A percentile compares a stretch with the other conserved stretches of the same genome.
Evolutionary conservation across 2,888 invertebrate genomes (phyloP).

Genomic region (Lycophotia porphyrea): DNA sequence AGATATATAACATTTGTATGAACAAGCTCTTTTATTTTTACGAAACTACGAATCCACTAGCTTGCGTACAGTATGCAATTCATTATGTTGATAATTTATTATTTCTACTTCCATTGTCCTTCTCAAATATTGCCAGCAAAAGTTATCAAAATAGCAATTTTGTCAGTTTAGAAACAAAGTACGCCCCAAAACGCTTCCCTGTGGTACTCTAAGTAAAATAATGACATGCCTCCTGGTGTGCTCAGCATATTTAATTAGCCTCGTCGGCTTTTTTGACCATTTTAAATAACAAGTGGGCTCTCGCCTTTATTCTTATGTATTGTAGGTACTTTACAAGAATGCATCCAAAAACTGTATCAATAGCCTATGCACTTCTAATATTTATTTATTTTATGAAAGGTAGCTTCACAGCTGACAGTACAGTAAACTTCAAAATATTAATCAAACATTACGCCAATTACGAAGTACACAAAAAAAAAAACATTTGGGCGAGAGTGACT

Average conservation of each 20-base stretch:
- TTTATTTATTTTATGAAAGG: too few relatives aligned
- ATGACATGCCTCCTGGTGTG: not conserved
- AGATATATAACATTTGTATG: conserved; percentile 70
- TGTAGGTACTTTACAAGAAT: not conserved
- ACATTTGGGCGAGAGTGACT: too few relatives aligned
- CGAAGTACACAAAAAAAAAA: too few relatives aligned
- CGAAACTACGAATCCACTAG: not conserved
- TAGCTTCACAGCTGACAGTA: too few relatives aligned
- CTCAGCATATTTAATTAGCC: too few relatives aligned
- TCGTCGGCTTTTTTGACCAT: not conserved
- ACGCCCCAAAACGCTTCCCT: not conserved
- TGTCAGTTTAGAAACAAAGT: not conserved
- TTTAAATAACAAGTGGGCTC: not conserved
- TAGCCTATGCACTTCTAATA: conserved; percentile 1
- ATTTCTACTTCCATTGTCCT: not conserved
- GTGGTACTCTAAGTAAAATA: not conserved
- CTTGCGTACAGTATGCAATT: not conserved
- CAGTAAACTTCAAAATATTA: too few relatives aligned
- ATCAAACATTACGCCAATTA: too few relatives aligned
- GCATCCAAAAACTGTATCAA: not conserved
- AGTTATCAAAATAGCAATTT: not conserved
- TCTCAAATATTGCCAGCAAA: too few relatives aligned
- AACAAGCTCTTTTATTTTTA: conserved; percentile 41
- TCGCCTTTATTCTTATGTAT: not conserved
- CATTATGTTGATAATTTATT: not conserved